phyloP scores from a whole-genome alignment of 1,140 invertebrate species.

The Drosophila cardini region DNA sequence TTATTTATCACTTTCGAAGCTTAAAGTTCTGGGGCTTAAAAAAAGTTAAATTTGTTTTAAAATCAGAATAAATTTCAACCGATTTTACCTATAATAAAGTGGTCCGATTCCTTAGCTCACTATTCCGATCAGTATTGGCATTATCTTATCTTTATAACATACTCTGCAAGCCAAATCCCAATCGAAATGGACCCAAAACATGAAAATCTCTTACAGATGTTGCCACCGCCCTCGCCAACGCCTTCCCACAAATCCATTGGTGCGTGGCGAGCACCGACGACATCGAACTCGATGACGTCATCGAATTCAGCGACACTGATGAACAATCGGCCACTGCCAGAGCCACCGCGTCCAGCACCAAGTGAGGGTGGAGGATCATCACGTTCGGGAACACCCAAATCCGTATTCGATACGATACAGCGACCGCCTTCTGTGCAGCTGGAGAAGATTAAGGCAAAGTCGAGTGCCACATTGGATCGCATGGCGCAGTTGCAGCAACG shows the following conservation, averaged over 20 bases:
- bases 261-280: conserved; percentile 62
- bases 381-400: conserved; percentile 77
- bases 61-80: too few relatives aligned
- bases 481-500: conserved; percentile 87
- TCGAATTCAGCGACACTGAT: conserved; percentile 37
- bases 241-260: conserved; percentile 69
- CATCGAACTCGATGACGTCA: conserved; percentile 11
- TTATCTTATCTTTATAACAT: background rate
- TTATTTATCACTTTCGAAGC: too few relatives aligned
- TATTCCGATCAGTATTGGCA: too few relatives aligned
- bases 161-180: conserved; percentile 12
- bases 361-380: conserved; percentile 74
- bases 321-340: conserved; percentile 78
- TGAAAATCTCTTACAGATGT: conserved; percentile 67
- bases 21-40: too few relatives aligned
- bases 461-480: conserved; percentile 79
- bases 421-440: conserved; percentile 80
- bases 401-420: conserved; percentile 81
- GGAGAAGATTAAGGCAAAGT: conserved; percentile 84
- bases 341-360: conserved; percentile 66
- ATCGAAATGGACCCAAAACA: conserved; percentile 50
- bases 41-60: too few relatives aligned
- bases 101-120: too few relatives aligned
- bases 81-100: too few relatives aligned
- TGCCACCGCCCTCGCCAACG: conserved; percentile 76